A percentile compares a stretch with the other conserved stretches of the same genome.
Evolutionary conservation across 2,797 vertebrate species (phyloP).

Genomic region (Hybognathus amarus): DNA sequence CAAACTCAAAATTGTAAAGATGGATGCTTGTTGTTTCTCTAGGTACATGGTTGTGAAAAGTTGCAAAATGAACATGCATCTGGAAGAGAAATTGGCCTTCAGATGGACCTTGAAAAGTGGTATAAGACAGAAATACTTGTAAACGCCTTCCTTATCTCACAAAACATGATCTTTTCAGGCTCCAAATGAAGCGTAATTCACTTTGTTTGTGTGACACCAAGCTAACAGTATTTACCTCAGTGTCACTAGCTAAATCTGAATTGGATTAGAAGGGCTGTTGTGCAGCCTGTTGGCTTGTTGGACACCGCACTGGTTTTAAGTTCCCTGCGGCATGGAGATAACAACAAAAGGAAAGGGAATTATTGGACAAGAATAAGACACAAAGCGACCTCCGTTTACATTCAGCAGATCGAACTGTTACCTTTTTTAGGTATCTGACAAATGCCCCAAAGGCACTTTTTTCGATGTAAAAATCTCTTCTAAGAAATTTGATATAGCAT

Average conservation of each 20-base stretch:
- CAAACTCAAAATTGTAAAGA: too few species aligned
- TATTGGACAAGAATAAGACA: constrained; percentile 32
- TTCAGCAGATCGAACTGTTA: neutral
- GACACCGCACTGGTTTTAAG: constrained; percentile 16
- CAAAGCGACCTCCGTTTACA: neutral
- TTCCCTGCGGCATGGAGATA: constrained; percentile 36
- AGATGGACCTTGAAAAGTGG: neutral
- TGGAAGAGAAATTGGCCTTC: neutral
- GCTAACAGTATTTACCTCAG: constrained; percentile 58
- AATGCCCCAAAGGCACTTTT: neutral
- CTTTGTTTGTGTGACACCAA: constrained; percentile 65
- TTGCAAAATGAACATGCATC: too few species aligned
- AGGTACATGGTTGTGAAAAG: neutral
- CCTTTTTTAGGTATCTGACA: neutral
- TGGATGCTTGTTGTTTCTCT: neutral
- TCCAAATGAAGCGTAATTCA: constrained; percentile 70
- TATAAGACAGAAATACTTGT: neutral
- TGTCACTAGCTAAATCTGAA: constrained; percentile 61
- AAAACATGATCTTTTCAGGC: constrained; percentile 11
- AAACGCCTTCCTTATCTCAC: neutral
- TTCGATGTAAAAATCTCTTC: neutral
- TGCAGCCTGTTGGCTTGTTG: constrained; percentile 15
- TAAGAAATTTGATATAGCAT: too few species aligned
- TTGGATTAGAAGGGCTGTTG: constrained; percentile 67
- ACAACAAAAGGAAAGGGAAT: constrained; percentile 21